These are phyloP conservation scores for Tauraco erythrolophus DNA, from an alignment of 2,113 vertebrate species.

Conservation along the genomic window DNA sequence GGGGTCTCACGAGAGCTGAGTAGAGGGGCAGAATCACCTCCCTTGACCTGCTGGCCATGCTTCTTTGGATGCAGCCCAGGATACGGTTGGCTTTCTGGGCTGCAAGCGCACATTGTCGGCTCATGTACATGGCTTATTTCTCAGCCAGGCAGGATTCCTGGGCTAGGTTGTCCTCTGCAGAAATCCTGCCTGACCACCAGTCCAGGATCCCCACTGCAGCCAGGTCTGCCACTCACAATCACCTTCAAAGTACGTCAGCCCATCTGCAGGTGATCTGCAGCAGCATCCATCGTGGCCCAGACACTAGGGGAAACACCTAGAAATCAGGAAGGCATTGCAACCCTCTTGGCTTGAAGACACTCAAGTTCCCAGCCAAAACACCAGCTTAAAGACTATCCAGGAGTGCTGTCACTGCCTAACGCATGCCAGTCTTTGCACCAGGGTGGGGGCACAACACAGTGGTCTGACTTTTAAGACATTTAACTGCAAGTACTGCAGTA, in stretches of 20 bases:
- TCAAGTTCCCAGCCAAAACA: neutral
- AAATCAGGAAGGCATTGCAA: neutral
- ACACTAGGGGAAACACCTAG: neutral
- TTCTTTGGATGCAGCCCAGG: too few species aligned
- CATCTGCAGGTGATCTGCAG: neutral
- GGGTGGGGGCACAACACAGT: neutral
- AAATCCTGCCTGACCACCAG: neutral
- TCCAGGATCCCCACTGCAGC: neutral
- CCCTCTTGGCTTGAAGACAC: neutral
- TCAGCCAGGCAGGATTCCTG: neutral
- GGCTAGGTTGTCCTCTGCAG: neutral
- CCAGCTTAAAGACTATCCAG: neutral
- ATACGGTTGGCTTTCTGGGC: too few species aligned
- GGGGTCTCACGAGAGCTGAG: too few species aligned
- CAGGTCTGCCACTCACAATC: neutral
- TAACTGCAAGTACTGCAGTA: neutral
- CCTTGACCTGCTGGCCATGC: too few species aligned
- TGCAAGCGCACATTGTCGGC: too few species aligned
- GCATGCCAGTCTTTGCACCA: neutral
- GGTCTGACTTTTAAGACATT: neutral
- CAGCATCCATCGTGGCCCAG: accelerated
- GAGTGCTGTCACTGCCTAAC: neutral
- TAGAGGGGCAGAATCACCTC: too few species aligned
- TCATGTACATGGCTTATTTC: neutral
- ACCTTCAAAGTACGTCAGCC: neutral